Evolutionary conservation across 2,113 vertebrate species (phyloP), one percentile per base, ranked within the genome.

Genomic region (Pygoscelis adeliae): DNA sequence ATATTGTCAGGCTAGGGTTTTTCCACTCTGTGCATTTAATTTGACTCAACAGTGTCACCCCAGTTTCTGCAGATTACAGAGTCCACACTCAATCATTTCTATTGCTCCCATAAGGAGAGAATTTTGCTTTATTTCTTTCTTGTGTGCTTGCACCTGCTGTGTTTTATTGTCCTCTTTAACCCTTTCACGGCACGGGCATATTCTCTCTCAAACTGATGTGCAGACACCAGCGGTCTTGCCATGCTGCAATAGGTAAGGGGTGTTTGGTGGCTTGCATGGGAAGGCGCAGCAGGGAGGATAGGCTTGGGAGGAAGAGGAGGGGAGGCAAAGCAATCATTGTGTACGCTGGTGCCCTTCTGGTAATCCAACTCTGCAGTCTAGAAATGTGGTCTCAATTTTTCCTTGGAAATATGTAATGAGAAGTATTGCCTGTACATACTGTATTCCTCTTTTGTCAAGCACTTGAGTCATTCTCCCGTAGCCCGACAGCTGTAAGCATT

Each of bases 311-410:
- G 74, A 78, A 49, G 62, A 72, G 58, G 52, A 89, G 70, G 27
- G 67, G 49, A 95, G 92, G 89, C n/a, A 95, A 70, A 93, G 59
- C 5, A 15, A 55, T 83, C 50, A 0, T 14, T 93, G 56, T 40
- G 55, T 92, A n/a, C 8, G 1, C 13, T 6, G 6, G 12, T 46
- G 44, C 77, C 95, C 78, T 91, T 81, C 89, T 77, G 91, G 77
- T 78, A 55, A 90, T 89, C 87, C 69, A 93, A 6, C 21, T 30
- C 66, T 49, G 80, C 66, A 7, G 79, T 78, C 89, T 84, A 87
- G 78, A 97, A 97, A 96, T 79, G 71, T 96, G 97, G 87, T 94
- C 98, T 97, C 93, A 74, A 71, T 95, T 96, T 95, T 69, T 83
- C 73, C 95, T 96, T 93, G 72, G 91, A 96, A 97, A 96, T 76